These are phyloP conservation scores for Varanus komodoensis DNA, from an alignment of 2,113 vertebrate genomes.

Conservation along the genomic window DNA sequence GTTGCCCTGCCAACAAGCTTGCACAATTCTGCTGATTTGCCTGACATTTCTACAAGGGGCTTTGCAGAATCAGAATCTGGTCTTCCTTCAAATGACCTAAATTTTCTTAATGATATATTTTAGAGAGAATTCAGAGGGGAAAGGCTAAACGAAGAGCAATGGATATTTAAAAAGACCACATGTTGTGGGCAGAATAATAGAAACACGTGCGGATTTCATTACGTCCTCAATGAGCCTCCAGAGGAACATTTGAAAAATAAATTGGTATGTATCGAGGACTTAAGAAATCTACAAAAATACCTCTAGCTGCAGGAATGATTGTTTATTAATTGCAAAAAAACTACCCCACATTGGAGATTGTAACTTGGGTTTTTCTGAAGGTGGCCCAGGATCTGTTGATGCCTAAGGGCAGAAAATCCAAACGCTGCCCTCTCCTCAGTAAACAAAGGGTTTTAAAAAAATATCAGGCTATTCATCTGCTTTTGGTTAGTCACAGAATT, in stretches of 20 bases:
- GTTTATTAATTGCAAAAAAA: background rate
- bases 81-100: background rate
- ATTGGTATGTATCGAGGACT: slow-evolving; percentile 42
- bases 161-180: slow-evolving; percentile 2
- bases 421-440: background rate
- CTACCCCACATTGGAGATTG: background rate
- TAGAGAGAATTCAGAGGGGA: background rate
- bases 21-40: background rate
- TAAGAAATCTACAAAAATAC: slow-evolving; percentile 41
- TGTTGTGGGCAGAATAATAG: background rate
- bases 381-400: background rate
- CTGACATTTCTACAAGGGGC: background rate
- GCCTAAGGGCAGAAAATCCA: background rate
- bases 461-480: too few species aligned
- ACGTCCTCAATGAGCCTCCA: background rate
- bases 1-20: background rate
- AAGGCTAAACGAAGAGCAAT: background rate
- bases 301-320: background rate
- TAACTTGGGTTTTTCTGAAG: background rate
- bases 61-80: background rate
- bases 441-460: background rate
- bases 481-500: too few species aligned
- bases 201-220: background rate
- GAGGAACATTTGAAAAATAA: slow-evolving; percentile 49
- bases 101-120: slow-evolving; percentile 12